phyloP scores from a whole-genome alignment of 2,888 invertebrate genomes.

The Plagodis dolabraria region DNA sequence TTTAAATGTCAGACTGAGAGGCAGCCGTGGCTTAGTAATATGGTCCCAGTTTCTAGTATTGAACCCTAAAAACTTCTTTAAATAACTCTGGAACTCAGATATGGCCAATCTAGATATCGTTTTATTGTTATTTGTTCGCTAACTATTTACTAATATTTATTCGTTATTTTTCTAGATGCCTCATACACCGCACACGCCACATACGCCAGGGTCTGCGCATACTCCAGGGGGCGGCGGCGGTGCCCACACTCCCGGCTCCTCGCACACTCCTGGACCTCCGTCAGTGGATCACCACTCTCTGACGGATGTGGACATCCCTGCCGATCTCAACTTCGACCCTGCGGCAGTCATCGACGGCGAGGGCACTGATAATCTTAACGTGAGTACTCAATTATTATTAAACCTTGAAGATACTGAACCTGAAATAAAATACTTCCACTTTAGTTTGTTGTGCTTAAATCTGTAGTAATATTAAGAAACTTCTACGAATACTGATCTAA shows the following conservation, averaged over 20 bases:
- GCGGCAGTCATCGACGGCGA: slow-evolving; percentile 97
- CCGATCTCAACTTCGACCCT: slow-evolving; percentile 96
- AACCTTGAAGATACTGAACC: too few relatives aligned
- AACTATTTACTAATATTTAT: neutral
- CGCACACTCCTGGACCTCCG: slow-evolving; percentile 91
- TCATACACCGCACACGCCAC: slow-evolving; percentile 87
- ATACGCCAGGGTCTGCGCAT: slow-evolving; percentile 93
- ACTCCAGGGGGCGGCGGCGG: slow-evolving; percentile 88
- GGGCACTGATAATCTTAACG: slow-evolving; percentile 95
- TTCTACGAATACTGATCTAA: too few relatives aligned
- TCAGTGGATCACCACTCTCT: slow-evolving; percentile 89
- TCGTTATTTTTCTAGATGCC: slow-evolving; percentile 85
- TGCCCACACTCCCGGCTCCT: slow-evolving; percentile 89
- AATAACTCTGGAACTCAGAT: too few relatives aligned
- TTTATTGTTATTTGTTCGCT: too few relatives aligned
- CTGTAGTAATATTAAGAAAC: too few relatives aligned
- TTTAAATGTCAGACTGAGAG: too few relatives aligned
- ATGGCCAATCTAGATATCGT: too few relatives aligned
- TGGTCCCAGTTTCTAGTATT: too few relatives aligned
- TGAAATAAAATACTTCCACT: too few relatives aligned
- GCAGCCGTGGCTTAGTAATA: too few relatives aligned
- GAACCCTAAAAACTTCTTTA: too few relatives aligned
- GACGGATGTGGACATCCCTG: slow-evolving; percentile 91
- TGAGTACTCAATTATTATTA: slow-evolving; percentile 80
- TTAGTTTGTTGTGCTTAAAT: too few relatives aligned